Evolutionary conservation across 2,888 invertebrate genomes (phyloP), one percentile per base, ranked within the genome.

Genomic region (Nymphalis urticae): DNA sequence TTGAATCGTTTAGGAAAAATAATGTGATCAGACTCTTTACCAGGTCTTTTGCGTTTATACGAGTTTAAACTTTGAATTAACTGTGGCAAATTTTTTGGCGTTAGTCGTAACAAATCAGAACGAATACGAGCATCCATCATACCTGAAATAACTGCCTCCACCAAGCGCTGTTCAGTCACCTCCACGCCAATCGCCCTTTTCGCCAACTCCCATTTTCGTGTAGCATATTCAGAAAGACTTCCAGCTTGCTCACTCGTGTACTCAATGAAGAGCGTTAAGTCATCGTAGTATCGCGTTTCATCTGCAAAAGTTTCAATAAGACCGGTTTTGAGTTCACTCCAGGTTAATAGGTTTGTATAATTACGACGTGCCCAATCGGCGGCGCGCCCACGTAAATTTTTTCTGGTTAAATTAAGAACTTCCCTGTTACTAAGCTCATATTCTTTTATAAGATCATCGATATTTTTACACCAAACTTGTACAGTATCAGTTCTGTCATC

Each of bases 321-420:
- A 48, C 17, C 48, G n/a, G 1, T n/a, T 17, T 48, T 48, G n/a
- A 48, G 48, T 48, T 48, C 48, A 17, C n/a, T 48, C 48, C 48
- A 48, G 2, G 16, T 48, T 17, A 16, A 48, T 48, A 48, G 17
- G 17, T n/a, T 48, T 17, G 48, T 17, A 48, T 48, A 48, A 48
- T 48, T 48, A 48, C 48, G 48, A 48, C 48, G 48, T 48, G 48
- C 48, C 48, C 48, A 48, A 5, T 48, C 48, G 48, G 48, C 48
- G 5, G 48, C 48, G 17, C 48, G 48, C n/a, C 48, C 48, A 48
- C 48, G 48, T 48, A 48, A 48, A 17, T 48, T 48, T 48, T 48
- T 48, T n/a, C 48, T 16, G n/a, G 17, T n/a, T 48, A 48, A n/a
- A n/a, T 48, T 48, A 17, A 48, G n/a, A 48, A n/a, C 48, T 48